Evolutionary conservation across 2,797 vertebrate genomes (phyloP), one percentile per base, ranked within the genome.

Genomic region (Urocyon cinereoargenteus): DNA sequence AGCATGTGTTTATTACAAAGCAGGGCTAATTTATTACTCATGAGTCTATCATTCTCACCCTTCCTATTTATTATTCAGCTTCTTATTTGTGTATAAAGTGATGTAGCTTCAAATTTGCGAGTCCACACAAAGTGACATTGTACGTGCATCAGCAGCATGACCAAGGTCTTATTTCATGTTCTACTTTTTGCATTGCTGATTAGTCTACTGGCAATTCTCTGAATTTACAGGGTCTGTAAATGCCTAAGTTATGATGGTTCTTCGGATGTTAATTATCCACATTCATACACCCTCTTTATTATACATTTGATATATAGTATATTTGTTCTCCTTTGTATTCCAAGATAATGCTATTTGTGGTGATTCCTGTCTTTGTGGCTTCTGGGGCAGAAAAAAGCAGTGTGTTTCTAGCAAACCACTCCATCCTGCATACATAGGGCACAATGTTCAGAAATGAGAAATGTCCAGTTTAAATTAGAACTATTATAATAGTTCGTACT

Each of bases 11-110:
- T 94, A 61, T 97, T 87, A 84, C 90, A 95, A 82, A 57, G 73
- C 26, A 6, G 53, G 78, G 57, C 81, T 83, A 97, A 93, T 96
- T 93, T 93, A 90, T 97, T 83, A 70, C 72, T 93, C 90, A 49
- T 45, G 59, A 97, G 86, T 95, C 94, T 83, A 36, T 93, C 93
- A 45, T 83, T 49, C 81, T 92, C 78, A 64, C 11, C 36, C 83
- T 89, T 90, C 79, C 94, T 96, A 18, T 91, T 97, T 97, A 93
- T 88, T 93, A 95, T 94, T 85, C 94, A 95, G 73, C 70, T 93
- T 89, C 96, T 91, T 91, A 70, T 73, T 88, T 95, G 90, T 79
- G 84, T 88, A 55, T 83, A 49, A 88, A 93, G 95, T 84, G 82
- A 94, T 75, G 31, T 62, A 92, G 93, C 83, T 95, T 91, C 91